These are phyloP conservation scores for Syngnathus acus DNA, from an alignment of 2,797 vertebrate genomes.

Conservation along the genomic window DNA sequence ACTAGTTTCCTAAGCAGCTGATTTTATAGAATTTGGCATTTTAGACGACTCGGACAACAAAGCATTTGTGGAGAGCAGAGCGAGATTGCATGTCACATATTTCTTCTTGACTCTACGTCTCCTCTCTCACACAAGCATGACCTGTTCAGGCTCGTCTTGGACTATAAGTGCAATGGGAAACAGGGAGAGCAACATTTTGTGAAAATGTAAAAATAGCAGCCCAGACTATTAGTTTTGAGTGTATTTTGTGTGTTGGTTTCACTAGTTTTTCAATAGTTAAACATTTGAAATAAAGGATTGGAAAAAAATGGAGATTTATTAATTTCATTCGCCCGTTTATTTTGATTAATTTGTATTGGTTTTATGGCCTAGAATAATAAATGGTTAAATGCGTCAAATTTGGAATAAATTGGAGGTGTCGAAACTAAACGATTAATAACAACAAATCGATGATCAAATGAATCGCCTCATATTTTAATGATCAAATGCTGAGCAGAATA, in stretches of 20 bases:
- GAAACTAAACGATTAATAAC: no score
- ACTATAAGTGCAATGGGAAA: slow-evolving; percentile 18
- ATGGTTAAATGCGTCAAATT: no score
- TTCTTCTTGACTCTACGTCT: slow-evolving; percentile 23
- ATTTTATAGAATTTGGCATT: background rate
- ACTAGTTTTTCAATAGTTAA: background rate
- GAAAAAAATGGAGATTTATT: background rate
- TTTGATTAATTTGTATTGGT: background rate
- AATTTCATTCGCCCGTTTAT: background rate
- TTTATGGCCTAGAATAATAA: background rate
- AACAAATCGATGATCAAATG: no score
- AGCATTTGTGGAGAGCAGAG: background rate
- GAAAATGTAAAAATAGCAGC: slow-evolving; percentile 12
- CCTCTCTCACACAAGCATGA: slow-evolving; percentile 20
- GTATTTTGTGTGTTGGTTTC: background rate
- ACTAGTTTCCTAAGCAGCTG: background rate
- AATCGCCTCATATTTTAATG: no score
- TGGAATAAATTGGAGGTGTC: background rate
- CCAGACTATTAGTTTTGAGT: background rate
- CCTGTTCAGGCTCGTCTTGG: slow-evolving; percentile 44
- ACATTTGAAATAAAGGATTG: background rate
- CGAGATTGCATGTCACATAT: slow-evolving; percentile 19
- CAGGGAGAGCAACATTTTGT: slow-evolving; percentile 17
- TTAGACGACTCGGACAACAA: background rate
- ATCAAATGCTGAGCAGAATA: background rate